phyloP scores from a whole-genome alignment of 2,113 vertebrate genomes.

The Paracanthobrama guichenoti region DNA sequence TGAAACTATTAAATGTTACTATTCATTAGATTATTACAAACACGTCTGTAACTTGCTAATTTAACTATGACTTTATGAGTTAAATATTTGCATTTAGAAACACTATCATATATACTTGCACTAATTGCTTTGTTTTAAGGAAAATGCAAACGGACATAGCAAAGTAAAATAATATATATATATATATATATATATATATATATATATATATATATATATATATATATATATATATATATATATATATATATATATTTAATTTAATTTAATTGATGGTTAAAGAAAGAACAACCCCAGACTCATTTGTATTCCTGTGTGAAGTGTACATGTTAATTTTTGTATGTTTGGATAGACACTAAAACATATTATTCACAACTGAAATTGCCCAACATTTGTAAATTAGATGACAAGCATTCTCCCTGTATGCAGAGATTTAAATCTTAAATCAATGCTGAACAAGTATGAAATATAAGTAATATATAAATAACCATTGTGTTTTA shows the following conservation, averaged over 20 bases:
- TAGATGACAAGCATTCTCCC: background rate
- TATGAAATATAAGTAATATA: too few relatives aligned
- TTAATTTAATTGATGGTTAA: background rate
- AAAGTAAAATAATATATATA: too few relatives aligned
- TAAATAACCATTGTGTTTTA: too few relatives aligned
- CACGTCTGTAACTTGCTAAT: background rate
- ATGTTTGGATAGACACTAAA: background rate
- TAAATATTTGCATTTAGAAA: background rate
- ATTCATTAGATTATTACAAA: background rate
- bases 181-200: too few relatives aligned
- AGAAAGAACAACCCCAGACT: background rate
- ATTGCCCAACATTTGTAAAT: background rate
- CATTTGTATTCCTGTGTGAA: background rate
- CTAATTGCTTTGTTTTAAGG: background rate
- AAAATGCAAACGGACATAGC: background rate
- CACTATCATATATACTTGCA: background rate
- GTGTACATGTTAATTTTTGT: background rate
- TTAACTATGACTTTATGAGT: background rate
- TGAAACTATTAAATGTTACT: background rate
- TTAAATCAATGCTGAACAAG: background rate
- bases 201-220: too few relatives aligned
- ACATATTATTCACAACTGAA: background rate
- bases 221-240: too few relatives aligned
- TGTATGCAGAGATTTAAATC: background rate
- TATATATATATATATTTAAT: too few relatives aligned